These are phyloP conservation scores for Epinotia demarniana DNA, from an alignment of 2,888 invertebrate species.

Conservation along the genomic window DNA sequence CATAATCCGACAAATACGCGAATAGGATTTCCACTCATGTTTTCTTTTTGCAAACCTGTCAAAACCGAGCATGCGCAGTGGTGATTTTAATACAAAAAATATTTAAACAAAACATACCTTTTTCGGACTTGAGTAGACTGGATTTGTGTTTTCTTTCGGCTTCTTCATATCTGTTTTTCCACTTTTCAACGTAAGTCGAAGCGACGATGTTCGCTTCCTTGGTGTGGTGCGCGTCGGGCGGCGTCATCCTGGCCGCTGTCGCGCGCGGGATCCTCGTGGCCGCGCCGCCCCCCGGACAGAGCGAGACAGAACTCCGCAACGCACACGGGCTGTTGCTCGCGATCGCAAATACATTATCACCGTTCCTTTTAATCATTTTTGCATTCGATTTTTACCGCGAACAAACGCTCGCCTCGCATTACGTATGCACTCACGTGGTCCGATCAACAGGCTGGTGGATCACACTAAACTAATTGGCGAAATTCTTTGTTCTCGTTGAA, in stretches of 20 bases:
- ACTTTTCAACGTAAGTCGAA: constrained; percentile 83
- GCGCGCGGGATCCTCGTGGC: constrained; percentile 81
- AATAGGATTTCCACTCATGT: constrained; percentile 74
- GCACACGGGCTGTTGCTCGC: constrained; percentile 82
- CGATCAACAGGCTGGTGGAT: constrained; percentile 80
- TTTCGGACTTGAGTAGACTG: constrained; percentile 87
- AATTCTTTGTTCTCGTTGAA: constrained; percentile 79
- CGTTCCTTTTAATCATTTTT: constrained; percentile 84
- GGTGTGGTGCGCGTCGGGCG: constrained; percentile 79
- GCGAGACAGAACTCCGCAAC: constrained; percentile 78
- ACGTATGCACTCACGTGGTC: constrained; percentile 76
- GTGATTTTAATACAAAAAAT: constrained; percentile 46
- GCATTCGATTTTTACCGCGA: constrained; percentile 78
- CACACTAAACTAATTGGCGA: constrained; percentile 65
- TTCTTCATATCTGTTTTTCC: constrained; percentile 89
- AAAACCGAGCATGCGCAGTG: constrained; percentile 75
- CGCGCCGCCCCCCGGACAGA: constrained; percentile 65
- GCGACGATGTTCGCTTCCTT: constrained; percentile 80
- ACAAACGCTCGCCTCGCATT: constrained; percentile 73
- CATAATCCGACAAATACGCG: constrained; percentile 79
- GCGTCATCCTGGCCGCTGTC: constrained; percentile 81
- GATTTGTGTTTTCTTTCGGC: constrained; percentile 88
- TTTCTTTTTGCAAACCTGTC: constrained; percentile 72
- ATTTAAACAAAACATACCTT: constrained; percentile 82
- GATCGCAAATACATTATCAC: constrained; percentile 84